phyloP scores from a whole-genome alignment of 1,140 invertebrate genomes.

The Drosophila jambulina region DNA sequence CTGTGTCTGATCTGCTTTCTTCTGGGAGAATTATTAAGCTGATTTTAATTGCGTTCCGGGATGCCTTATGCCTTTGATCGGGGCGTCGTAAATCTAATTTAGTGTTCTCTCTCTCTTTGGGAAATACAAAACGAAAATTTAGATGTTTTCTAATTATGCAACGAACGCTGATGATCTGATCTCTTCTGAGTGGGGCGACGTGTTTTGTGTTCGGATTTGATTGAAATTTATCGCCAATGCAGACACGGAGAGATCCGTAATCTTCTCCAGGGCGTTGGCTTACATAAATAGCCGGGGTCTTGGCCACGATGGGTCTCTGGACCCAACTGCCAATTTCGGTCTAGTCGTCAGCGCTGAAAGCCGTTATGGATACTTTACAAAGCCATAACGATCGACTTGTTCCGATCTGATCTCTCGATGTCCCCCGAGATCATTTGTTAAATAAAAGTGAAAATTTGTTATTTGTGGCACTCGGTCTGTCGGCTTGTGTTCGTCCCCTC shows the following conservation, averaged over 20 bases:
- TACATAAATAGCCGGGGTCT: constrained; percentile 41
- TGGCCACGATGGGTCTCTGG: constrained; percentile 17
- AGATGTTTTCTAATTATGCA: constrained; percentile 74
- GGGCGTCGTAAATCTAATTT: constrained; percentile 79
- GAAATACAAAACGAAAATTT: constrained; percentile 47
- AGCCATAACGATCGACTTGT: constrained; percentile 47
- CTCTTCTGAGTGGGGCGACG: constrained; percentile 41
- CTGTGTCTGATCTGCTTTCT: constrained; percentile 36
- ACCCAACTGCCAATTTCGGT: constrained; percentile 61
- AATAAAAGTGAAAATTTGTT: constrained; percentile 77
- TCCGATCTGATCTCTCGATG: constrained; percentile 9
- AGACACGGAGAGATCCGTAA: constrained; percentile 60
- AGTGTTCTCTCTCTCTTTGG: constrained; percentile 29
- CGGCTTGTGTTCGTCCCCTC: constrained; percentile 8
- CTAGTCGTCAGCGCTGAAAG: constrained; percentile 45
- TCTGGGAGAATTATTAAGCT: constrained; percentile 73
- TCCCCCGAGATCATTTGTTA: constrained; percentile 61
- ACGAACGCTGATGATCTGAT: constrained; percentile 23
- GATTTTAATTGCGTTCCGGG: constrained; percentile 80
- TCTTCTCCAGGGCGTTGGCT: constrained; percentile 54
- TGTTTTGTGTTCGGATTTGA: constrained; percentile 64
- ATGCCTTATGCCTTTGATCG: constrained; percentile 51
- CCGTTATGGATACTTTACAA: constrained; percentile 55
- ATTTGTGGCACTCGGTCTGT: constrained; percentile 55
- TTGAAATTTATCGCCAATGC: constrained; percentile 76